Evolutionary conservation across 2,797 vertebrate genomes (phyloP).

Genomic region (Falco berigora): DNA sequence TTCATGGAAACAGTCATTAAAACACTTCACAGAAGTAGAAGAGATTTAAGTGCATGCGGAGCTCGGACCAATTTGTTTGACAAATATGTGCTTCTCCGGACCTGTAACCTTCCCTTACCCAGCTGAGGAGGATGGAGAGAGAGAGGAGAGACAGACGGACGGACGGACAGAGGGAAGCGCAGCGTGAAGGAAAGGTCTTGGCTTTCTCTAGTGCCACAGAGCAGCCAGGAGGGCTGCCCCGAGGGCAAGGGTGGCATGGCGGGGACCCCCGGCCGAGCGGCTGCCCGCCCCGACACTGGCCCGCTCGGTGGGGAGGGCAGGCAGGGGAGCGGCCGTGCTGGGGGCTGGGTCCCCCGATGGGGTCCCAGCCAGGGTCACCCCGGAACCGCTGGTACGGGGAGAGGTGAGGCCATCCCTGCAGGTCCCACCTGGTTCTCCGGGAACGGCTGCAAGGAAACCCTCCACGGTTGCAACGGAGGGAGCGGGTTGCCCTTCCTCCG

Average conservation of each 20-base stretch:
- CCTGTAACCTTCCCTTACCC: slow-evolving; percentile 35
- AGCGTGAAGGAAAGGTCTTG: neutral
- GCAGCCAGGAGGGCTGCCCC: slow-evolving; percentile 47
- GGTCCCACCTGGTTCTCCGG: slow-evolving; percentile 38
- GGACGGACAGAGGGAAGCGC: slow-evolving; percentile 11
- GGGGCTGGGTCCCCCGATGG: neutral
- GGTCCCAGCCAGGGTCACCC: slow-evolving; percentile 30
- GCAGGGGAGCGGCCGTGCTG: slow-evolving; percentile 46
- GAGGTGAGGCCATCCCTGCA: neutral
- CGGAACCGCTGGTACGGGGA: slow-evolving; percentile 7
- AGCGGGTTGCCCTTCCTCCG: neutral
- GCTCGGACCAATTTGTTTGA: slow-evolving; percentile 54
- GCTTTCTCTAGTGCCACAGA: neutral
- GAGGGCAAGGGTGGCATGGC: neutral
- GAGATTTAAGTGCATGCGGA: slow-evolving; percentile 47
- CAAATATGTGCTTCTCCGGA: slow-evolving; percentile 45
- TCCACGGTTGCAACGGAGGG: slow-evolving; percentile 1
- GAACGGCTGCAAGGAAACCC: neutral
- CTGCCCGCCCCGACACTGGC: slow-evolving; percentile 75
- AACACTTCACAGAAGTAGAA: slow-evolving; percentile 84
- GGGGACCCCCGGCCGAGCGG: slow-evolving; percentile 72
- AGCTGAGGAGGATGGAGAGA: neutral
- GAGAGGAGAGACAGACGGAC: neutral
- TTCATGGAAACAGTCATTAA: slow-evolving; percentile 76
- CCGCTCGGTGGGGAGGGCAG: slow-evolving; percentile 79